Evolutionary conservation across 2,888 invertebrate genomes (phyloP), one percentile per base, ranked within the genome.

Genomic region (Galerucella pusilla): DNA sequence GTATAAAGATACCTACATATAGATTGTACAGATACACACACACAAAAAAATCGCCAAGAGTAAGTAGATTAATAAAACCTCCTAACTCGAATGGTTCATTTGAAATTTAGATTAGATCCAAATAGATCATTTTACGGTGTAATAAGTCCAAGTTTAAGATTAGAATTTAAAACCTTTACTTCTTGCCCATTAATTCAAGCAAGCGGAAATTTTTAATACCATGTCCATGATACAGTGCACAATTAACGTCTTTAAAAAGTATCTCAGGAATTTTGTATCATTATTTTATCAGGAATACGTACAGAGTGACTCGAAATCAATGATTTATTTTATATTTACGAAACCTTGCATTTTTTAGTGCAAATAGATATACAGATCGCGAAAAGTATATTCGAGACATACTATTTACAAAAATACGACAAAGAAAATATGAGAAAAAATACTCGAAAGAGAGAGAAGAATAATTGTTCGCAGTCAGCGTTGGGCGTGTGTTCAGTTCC

Each of bases 181-280:
- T 67, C 45, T 64, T 63, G 73, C 74, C 77, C 77, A 75, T 74
- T 68, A 74, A 75, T 75, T 74, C 83, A 83, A 75, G 83, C 81
- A 81, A 83, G 81, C 84, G 83, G 81, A 82, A 83, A 83, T 83
- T 83, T 83, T 84, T 84, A 84, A 83, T 84, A 80, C 78, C 77
- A 74, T 79, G 80, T 75, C 79, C 81, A 80, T 80, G 80, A 82
- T 80, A 80, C 80, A 81, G 79, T 81, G 78, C 82, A 80, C 83
- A 83, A 83, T 83, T 83, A 83, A 81, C 77, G 81, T 82, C 79
- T 75, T 81, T 81, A 81, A 80, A 81, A 78, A 77, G 74, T 76
- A 81, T 82, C 78, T 73, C 71, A 73, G 76, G 77, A 76, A 80
- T 74, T 78, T 76, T 66, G 76, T 78, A 78, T 82, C 77, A 79